Evolutionary conservation across 2,888 invertebrate species (phyloP), one percentile per base, ranked within the genome.

Genomic region (Leptopilina syphax): DNA sequence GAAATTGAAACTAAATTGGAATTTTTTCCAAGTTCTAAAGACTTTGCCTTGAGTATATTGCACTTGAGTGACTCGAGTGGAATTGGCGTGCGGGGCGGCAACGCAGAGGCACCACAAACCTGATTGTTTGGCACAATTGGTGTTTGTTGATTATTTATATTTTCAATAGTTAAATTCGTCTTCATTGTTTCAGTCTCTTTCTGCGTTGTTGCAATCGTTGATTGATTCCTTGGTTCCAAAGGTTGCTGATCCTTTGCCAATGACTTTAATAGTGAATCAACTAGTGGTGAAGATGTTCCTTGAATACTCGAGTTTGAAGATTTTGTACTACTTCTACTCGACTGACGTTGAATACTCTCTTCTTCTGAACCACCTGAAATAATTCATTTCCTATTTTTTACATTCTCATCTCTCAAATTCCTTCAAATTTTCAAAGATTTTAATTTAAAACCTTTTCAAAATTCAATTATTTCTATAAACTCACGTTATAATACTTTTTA

Each of bases 21-120:
- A 77, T 89, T 90, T 84, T 93, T 93, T 7, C 93, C 92, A 83
- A 94, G 94, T 84, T 94, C 94, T 77, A 94, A 89, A 80, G 94
- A 93, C 87, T 94, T 94, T 92, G 97, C 97, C 94, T 98, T 98
- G 78, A 98, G 93, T 91, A 98, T 98, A 93, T 97, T 98, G 93
- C 98, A 98, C 93, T 98, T 98, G 83, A 98, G 94, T 90, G 98
- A 97, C 84, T 97, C 97, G 9, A 97, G 97, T 68, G 98, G 97
- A 81, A 98, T 94, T 34, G 96, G 95, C 87, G 95, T 95, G 27
- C 92, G 90, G 13, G 92, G 90, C 34, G 92, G 90, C 80, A 91
- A 79, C 6, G 89, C 89, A 0, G 92, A 89, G 44, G 93, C 94
- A 60, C 94, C 94, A 85, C 95, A 93, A 85, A 95, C 94, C 89